Evolutionary conservation across 2,113 vertebrate genomes (phyloP).

Genomic region (Eublepharis macularius): DNA sequence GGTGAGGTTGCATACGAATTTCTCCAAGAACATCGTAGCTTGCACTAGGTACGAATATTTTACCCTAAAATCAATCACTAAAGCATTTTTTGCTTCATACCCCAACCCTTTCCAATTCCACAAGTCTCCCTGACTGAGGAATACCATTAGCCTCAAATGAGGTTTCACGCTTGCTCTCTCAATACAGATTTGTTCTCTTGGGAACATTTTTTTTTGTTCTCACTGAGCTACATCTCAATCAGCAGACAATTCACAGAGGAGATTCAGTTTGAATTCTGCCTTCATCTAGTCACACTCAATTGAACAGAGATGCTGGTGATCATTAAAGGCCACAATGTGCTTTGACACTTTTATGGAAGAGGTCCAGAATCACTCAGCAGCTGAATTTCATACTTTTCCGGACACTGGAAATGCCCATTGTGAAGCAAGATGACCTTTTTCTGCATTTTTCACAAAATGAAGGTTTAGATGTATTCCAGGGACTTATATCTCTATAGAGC

Average conservation of each 20-base stretch:
- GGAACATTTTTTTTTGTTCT: conserved; percentile 55
- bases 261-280: conserved; percentile 65
- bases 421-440: conserved; percentile 49
- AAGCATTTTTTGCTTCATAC: not conserved
- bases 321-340: conserved; percentile 64
- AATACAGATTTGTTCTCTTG: conserved; percentile 51
- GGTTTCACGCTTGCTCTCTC: conserved; percentile 49
- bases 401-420: conserved; percentile 38
- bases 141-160: conserved; percentile 33
- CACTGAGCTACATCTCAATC: conserved; percentile 70
- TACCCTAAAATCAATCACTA: conserved; percentile 4
- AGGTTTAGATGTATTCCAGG: not conserved
- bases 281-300: conserved; percentile 72
- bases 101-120: conserved; percentile 31
- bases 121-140: not conserved
- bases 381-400: conserved; percentile 61
- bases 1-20: not conserved
- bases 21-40: not conserved
- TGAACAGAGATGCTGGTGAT: conserved; percentile 67
- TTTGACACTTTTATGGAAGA: conserved; percentile 67
- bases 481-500: conserved; percentile 40
- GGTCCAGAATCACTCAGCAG: conserved; percentile 48
- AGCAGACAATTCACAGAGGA: conserved; percentile 64
- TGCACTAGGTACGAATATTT: not conserved
- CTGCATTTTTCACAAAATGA: conserved; percentile 3